Evolutionary conservation across 2,113 vertebrate species (phyloP).

Genomic region (Myotis brandtii): DNA sequence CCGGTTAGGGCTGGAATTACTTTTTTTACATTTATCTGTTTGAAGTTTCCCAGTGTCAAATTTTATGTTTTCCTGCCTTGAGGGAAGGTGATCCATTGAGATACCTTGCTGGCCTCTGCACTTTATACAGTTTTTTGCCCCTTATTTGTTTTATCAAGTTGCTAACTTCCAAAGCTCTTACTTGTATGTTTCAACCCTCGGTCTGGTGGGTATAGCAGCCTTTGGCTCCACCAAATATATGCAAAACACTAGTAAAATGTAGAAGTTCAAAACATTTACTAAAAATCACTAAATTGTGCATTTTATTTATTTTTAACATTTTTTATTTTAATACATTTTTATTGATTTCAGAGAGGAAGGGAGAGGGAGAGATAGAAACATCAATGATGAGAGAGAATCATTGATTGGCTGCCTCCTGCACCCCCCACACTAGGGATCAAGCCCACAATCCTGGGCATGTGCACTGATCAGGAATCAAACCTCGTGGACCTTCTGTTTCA

Average conservation of each 20-base stretch:
- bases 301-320: not conserved
- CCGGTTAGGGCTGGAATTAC: not conserved
- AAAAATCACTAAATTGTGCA: not conserved
- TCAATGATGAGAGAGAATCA: too few relatives aligned
- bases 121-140: not conserved
- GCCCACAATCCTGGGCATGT: too few relatives aligned
- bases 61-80: not conserved
- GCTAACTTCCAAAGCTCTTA: not conserved
- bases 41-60: not conserved
- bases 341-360: too few relatives aligned
- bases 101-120: not conserved
- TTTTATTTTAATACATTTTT: too few relatives aligned
- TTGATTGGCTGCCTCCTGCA: too few relatives aligned
- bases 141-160: not conserved
- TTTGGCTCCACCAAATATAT: not conserved
- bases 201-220: not conserved
- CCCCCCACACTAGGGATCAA: too few relatives aligned
- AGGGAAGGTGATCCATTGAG: not conserved
- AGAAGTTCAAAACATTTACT: not conserved
- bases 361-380: too few relatives aligned
- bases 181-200: not conserved
- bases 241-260: not conserved
- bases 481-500: too few relatives aligned
- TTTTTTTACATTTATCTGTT: slow-evolving; percentile 58
- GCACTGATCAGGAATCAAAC: too few relatives aligned